phyloP scores from a whole-genome alignment of 2,888 invertebrate species.

The Beris morrisii region DNA sequence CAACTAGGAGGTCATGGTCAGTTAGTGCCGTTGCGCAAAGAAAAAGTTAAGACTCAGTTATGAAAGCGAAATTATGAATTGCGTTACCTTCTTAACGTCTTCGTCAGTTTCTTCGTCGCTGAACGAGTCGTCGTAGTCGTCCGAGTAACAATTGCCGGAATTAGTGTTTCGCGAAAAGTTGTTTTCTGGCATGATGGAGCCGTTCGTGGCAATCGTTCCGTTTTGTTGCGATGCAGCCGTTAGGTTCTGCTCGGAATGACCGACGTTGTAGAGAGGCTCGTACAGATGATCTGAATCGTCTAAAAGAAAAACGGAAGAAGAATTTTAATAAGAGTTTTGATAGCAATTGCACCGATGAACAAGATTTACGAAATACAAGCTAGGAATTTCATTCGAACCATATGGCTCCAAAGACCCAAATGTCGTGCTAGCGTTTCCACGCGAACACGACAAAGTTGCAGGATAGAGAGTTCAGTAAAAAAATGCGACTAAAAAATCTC shows the following conservation, averaged over 20 bases:
- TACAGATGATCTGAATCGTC: constrained; percentile 73
- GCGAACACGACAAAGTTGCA: no score
- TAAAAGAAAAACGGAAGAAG: constrained; percentile 50
- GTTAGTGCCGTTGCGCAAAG: constrained; percentile 8
- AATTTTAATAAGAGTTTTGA: constrained; percentile 25
- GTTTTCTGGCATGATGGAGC: background rate
- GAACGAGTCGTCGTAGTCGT: constrained; percentile 74
- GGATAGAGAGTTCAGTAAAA: no score
- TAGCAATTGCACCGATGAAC: background rate
- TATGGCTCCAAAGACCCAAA: no score
- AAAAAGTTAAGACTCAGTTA: constrained; percentile 12
- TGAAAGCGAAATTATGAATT: constrained; percentile 18
- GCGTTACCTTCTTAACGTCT: constrained; percentile 49
- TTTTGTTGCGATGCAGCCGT: constrained; percentile 23
- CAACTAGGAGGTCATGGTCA: constrained; percentile 29
- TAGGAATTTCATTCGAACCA: no score
- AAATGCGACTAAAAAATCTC: constrained; percentile 33
- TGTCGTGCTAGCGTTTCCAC: no score
- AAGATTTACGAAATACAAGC: no score
- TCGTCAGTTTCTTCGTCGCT: constrained; percentile 61
- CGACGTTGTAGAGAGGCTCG: constrained; percentile 62
- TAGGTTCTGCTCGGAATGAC: constrained; percentile 34
- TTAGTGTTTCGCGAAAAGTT: background rate
- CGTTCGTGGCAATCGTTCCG: background rate
- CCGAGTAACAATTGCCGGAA: constrained; percentile 52